Percentiles rank a stretch among this genome's conserved stretches.
Conservation (phyloP, 2,888 invertebrate species). For the Cataglyphis rosenhaueri region DNA sequence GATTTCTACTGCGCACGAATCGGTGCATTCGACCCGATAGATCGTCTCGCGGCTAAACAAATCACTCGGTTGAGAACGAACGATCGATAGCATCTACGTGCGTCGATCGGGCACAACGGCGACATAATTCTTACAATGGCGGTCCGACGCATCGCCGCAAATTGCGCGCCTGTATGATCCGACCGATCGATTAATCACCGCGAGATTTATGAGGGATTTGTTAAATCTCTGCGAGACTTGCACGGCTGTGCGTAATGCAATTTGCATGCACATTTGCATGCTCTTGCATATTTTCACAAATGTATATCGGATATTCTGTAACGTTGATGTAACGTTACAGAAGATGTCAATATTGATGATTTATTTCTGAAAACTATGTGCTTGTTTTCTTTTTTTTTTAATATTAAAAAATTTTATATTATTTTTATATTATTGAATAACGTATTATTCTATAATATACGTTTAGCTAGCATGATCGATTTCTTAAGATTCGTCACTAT, state of each 20-base stretch:
- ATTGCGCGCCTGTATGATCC: constrained; percentile 78
- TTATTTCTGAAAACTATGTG: background rate
- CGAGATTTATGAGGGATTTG: constrained; percentile 77
- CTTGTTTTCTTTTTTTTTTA: background rate
- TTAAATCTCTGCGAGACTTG: constrained; percentile 45
- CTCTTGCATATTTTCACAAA: constrained; percentile 70
- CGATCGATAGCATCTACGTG: constrained; percentile 73
- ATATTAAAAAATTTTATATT: background rate
- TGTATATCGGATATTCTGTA: constrained; percentile 18
- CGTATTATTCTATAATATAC: background rate
- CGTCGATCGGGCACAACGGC: constrained; percentile 59
- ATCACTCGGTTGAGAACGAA: constrained; percentile 71
- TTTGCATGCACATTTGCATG: constrained; percentile 49
- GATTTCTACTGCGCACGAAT: constrained; percentile 75
- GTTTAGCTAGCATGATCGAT: background rate
- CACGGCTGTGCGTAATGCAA: constrained; percentile 36
- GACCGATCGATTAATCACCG: constrained; percentile 80
- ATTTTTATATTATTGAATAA: constrained; percentile 3
- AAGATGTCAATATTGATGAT: background rate
- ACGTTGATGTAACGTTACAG: background rate
- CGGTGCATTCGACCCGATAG: constrained; percentile 69
- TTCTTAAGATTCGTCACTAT: background rate
- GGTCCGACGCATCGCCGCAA: constrained; percentile 63
- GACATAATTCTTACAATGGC: constrained; percentile 70
- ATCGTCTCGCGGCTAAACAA: constrained; percentile 73